Evolutionary conservation across 2,888 invertebrate genomes (phyloP).

Genomic region (Cryptus armator): DNA sequence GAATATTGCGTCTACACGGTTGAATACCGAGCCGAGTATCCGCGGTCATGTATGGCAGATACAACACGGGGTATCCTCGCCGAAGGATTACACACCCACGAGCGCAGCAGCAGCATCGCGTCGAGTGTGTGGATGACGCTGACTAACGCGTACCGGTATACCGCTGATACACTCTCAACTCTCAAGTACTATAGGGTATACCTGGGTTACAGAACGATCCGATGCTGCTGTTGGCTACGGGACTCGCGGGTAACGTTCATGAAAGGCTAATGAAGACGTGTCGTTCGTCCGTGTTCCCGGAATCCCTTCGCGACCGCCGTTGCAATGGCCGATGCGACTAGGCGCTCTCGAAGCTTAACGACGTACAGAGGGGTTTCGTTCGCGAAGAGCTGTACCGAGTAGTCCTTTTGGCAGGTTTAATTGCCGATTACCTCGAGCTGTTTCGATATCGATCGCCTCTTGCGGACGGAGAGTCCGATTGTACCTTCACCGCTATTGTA

Average conservation of each 20-base stretch:
- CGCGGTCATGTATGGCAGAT: slow-evolving; percentile 39
- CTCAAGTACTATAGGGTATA: not conserved
- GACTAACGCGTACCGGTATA: slow-evolving; percentile 10
- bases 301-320: slow-evolving; percentile 74
- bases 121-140: not conserved
- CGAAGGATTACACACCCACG: slow-evolving; percentile 60
- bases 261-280: slow-evolving; percentile 84
- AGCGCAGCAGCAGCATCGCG: slow-evolving; percentile 19
- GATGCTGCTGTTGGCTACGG: slow-evolving; percentile 40
- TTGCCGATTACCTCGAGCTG: slow-evolving; percentile 78
- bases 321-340: slow-evolving; percentile 51
- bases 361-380: slow-evolving; percentile 58
- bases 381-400: slow-evolving; percentile 27
- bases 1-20: not conserved
- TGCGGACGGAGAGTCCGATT: slow-evolving; percentile 37
- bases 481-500: slow-evolving; percentile 1
- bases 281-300: slow-evolving; percentile 81
- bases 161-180: slow-evolving; percentile 30
- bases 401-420: slow-evolving; percentile 78
- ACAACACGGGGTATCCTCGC: slow-evolving; percentile 29
- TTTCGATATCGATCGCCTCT: slow-evolving; percentile 65
- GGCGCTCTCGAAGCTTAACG: slow-evolving; percentile 68
- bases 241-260: slow-evolving; percentile 77
- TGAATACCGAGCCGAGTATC: not conserved
- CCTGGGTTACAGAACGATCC: slow-evolving; percentile 30